Evolutionary conservation across 2,113 vertebrate genomes (phyloP).

Genomic region (Triplophysa tibetana): DNA sequence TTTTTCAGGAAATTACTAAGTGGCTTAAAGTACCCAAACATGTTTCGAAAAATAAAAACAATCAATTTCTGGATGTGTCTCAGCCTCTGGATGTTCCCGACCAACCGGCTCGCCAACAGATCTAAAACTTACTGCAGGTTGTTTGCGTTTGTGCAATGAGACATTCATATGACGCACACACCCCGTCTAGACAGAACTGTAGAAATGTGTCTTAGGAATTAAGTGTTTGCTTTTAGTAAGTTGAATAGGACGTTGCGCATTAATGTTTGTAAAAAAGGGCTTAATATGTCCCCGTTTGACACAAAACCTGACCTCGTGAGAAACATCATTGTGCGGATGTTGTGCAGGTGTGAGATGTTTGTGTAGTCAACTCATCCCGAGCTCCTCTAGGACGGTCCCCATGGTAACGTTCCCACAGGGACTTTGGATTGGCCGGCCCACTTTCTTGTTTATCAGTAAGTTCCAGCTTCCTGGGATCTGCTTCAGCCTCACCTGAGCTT

Average conservation of each 20-base stretch:
- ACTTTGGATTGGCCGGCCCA: conserved; percentile 52
- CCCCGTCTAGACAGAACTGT: not conserved
- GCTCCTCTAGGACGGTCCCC: conserved; percentile 66
- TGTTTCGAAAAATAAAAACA: not conserved
- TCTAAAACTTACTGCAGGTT: not conserved
- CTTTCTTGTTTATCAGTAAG: conserved; percentile 68
- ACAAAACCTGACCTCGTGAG: not conserved
- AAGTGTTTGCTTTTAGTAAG: not conserved
- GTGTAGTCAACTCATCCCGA: conserved; percentile 58
- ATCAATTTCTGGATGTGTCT: not conserved
- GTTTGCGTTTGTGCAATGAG: not conserved
- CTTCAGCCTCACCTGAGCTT: conserved; percentile 16
- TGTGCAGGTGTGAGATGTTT: conserved; percentile 41
- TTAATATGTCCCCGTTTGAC: not conserved
- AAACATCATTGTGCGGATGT: conserved; percentile 5
- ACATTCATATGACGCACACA: not conserved
- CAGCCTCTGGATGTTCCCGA: not conserved
- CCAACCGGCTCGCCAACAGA: not conserved
- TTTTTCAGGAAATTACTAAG: not conserved
- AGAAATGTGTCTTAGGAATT: not conserved
- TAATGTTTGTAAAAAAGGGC: not conserved
- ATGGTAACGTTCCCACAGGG: conserved; percentile 73
- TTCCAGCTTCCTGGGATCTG: not conserved
- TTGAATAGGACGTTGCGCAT: not conserved
- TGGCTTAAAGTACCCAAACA: not conserved